Base-by-base conservation (phyloP, 2,113 vertebrate genomes). In the Lophius piscatorius region DNA sequence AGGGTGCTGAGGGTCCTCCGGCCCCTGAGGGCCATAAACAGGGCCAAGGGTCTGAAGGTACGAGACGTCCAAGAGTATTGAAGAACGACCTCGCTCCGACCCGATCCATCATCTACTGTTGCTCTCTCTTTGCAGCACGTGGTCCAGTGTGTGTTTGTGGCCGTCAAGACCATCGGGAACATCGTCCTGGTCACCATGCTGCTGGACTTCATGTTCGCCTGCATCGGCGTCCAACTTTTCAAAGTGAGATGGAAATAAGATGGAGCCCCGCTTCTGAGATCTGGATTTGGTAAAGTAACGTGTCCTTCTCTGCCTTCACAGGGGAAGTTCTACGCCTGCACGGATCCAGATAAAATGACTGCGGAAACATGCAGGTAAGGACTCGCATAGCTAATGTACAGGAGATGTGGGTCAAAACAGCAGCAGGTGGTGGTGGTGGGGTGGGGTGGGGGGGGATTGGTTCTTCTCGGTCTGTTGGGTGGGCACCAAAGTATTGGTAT, bases 131-230 rank as follows among this genome's bases (percentile, higher is more conserved):
- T 8, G 0, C 74, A 98, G 96, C 95, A 97, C 0, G 96, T 98
- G 63, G 95, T 98, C 24, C 95, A 97, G 83, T 98, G 96, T 0
- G 92, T 97, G 52, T 98, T 98, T 0, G 96, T 98, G 70, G 96
- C 96, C 52, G 93, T 98, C 79, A 94, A 95, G 88, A 98, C 95
- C 2, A 98, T 98, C 0, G 96, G 96, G 10, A 98, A 98, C 78
- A 97, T 98, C 0, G 94, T 98, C 7, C 78, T 97, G 14, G 95
- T 98, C 66, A 96, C 94, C 0, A 94, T 95, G 0, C 76, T 98
- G 58, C 90, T 98, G 70, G 95, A 98, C 82, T 98, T 98, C 88
- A 95, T 97, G 91, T 98, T 98, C 7, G 94, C 96, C 69, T 98
- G 96, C 86, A 94, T 98, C 0, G 96, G 95, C 0, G 96, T 98